phyloP scores from a whole-genome alignment of 2,113 vertebrate species.

The Heliornis fulica region DNA sequence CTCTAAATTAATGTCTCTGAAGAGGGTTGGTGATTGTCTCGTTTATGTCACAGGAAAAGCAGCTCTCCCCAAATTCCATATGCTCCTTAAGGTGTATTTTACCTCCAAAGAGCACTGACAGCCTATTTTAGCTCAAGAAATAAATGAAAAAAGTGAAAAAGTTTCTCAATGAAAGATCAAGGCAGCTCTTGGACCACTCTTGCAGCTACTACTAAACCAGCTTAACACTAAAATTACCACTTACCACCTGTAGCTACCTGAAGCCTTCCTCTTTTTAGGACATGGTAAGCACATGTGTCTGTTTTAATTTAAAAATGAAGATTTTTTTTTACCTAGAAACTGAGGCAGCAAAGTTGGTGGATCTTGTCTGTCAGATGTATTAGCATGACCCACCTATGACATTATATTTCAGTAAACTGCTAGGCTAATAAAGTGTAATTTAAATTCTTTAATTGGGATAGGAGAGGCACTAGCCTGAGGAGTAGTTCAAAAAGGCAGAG shows the following conservation, averaged over 20 bases:
- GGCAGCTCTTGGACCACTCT: too few relatives aligned
- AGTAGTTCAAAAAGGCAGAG: not conserved
- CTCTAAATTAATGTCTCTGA: not conserved
- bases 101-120: not conserved
- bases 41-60: not conserved
- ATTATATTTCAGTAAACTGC: not conserved
- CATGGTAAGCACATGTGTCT: not conserved
- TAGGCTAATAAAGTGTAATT: not conserved
- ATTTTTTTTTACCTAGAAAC: not conserved
- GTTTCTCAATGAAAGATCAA: not conserved
- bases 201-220: not conserved
- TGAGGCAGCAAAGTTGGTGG: too few relatives aligned
- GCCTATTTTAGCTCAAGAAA: not conserved
- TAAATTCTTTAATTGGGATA: not conserved
- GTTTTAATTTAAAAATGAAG: not conserved
- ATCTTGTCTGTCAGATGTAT: not conserved
- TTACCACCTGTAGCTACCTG: not conserved
- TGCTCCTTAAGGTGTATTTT: not conserved
- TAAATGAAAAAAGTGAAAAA: not conserved
- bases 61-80: not conserved
- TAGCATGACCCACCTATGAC: accelerated
- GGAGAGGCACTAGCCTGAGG: not conserved
- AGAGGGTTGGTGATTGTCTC: not conserved
- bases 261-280: not conserved
- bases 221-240: not conserved